Percentiles rank a stretch among this genome's conserved stretches.
These are phyloP conservation scores for Ylistrum balloti DNA, from an alignment of 1,140 invertebrate genomes.

Conservation along the genomic window DNA sequence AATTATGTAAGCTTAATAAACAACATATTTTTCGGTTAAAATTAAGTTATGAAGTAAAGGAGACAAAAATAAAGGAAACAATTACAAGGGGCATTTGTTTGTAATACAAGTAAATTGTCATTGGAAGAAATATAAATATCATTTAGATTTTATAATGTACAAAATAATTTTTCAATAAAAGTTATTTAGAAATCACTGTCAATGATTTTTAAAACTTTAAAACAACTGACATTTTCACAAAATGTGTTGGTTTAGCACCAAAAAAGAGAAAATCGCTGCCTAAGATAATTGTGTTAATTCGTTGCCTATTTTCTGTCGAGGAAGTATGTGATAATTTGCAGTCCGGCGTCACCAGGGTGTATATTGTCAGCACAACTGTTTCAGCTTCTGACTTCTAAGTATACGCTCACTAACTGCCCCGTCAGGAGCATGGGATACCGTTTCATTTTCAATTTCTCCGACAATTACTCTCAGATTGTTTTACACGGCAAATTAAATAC, in stretches of 20 bases:
- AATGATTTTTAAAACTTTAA: not conserved
- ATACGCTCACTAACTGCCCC: not conserved
- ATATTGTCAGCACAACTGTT: slow-evolving; percentile 18
- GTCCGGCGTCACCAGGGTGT: not conserved
- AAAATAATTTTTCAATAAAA: not conserved
- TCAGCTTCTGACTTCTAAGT: slow-evolving; percentile 25
- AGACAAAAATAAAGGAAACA: not conserved
- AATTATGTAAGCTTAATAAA: not conserved
- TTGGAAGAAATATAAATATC: not conserved
- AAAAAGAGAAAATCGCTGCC: not conserved
- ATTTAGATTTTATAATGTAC: not conserved
- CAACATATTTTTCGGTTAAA: not conserved
- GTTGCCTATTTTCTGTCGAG: not conserved
- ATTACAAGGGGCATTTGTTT: not conserved
- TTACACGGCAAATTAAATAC: slow-evolving; percentile 39
- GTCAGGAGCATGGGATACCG: slow-evolving; percentile 29
- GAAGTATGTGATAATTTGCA: slow-evolving; percentile 27
- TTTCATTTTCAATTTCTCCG: slow-evolving; percentile 39
- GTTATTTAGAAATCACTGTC: not conserved
- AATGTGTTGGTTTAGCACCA: slow-evolving; percentile 27
- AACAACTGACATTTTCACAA: slow-evolving; percentile 10
- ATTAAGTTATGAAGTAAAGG: not conserved
- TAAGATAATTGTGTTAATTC: slow-evolving; percentile 30
- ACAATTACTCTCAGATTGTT: slow-evolving; percentile 39
- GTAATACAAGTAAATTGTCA: not conserved